A percentile compares a stretch with the other conserved stretches of the same genome.
These are phyloP conservation scores for Rhineura floridana DNA, from an alignment of 2,113 vertebrate species.

Conservation along the genomic window DNA sequence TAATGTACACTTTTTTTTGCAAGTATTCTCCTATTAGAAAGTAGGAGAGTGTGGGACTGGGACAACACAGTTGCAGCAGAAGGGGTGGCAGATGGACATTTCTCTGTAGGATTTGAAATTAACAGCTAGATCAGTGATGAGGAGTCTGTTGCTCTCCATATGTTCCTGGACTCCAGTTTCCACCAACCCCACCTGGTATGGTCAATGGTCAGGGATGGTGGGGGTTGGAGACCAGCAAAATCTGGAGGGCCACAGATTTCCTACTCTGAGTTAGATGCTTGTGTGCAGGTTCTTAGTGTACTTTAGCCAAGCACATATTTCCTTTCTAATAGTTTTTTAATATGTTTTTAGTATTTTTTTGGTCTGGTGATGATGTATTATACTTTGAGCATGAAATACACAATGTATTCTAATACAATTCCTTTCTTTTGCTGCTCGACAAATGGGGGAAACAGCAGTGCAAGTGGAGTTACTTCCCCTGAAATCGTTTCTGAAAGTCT, in stretches of 20 bases:
- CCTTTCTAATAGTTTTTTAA: neutral
- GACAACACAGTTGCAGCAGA: neutral
- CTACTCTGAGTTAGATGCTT: too few relatives aligned
- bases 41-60: neutral
- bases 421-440: conserved; percentile 18
- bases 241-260: too few relatives aligned
- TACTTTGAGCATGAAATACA: neutral
- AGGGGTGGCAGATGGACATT: neutral
- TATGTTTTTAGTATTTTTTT: neutral
- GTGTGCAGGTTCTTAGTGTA: neutral
- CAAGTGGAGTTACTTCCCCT: neutral
- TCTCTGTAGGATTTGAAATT: neutral
- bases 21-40: neutral
- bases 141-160: too few relatives aligned
- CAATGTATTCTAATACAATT: neutral
- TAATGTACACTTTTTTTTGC: too few relatives aligned
- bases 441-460: conserved; percentile 8
- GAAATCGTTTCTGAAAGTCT: conserved; percentile 33
- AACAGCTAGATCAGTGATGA: too few relatives aligned
- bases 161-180: too few relatives aligned
- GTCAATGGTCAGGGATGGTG: too few relatives aligned
- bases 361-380: neutral
- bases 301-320: neutral
- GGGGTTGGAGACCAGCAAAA: too few relatives aligned
- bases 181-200: too few relatives aligned